Percentiles rank a stretch among this genome's conserved stretches.
phyloP scores from a whole-genome alignment of 2,113 vertebrate genomes.

The Melierax canorus region DNA sequence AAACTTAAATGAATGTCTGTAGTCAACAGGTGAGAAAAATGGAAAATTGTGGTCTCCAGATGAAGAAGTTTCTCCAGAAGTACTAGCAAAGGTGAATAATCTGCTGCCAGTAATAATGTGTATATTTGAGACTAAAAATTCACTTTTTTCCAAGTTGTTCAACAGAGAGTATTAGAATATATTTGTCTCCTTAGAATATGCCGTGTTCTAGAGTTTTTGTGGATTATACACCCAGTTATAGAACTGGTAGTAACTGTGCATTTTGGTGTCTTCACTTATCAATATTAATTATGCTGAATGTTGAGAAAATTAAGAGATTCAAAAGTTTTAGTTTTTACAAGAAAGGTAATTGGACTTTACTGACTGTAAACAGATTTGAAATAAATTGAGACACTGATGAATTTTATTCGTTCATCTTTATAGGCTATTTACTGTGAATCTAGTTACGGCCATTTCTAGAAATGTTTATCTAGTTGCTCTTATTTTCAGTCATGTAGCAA shows the following conservation, averaged over 20 bases:
- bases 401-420: neutral
- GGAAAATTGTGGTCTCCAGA: conserved; percentile 96
- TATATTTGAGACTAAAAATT: neutral
- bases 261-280: neutral
- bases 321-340: neutral
- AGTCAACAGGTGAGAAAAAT: conserved; percentile 97
- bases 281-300: neutral
- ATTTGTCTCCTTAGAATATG: neutral
- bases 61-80: conserved; percentile 97
- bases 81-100: conserved; percentile 89
- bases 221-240: neutral
- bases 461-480: neutral
- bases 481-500: neutral
- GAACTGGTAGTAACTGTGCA: neutral
- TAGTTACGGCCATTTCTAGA: neutral
- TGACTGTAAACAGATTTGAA: neutral
- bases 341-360: neutral
- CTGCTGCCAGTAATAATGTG: neutral
- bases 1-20: conserved; percentile 60
- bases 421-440: neutral
- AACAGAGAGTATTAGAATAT: neutral
- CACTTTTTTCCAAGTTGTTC: neutral
- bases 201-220: neutral
- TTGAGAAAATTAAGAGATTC: neutral
- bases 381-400: neutral